Evolutionary conservation across 2,888 invertebrate genomes (phyloP).

Genomic region (Drosophila neotestacea): DNA sequence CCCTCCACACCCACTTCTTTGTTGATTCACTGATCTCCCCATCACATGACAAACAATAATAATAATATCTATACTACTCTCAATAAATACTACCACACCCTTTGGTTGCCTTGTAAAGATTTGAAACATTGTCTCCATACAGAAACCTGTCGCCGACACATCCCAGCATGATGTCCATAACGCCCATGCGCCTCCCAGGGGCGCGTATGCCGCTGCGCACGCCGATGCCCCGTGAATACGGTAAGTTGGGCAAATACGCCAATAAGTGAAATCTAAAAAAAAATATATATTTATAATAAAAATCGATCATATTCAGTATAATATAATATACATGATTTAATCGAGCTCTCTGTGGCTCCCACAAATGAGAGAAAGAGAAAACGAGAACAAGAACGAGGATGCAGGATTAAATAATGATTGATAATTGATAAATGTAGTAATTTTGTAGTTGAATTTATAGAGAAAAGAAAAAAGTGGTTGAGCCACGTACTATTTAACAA

Average conservation of each 20-base stretch:
- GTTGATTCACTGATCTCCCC: constrained; percentile 31
- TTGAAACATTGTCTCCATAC: constrained; percentile 84
- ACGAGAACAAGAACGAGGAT: constrained; percentile 17
- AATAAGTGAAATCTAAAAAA: constrained; percentile 49
- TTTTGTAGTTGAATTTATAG: constrained; percentile 22
- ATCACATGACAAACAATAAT: constrained; percentile 26
- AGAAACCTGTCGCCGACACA: constrained; percentile 89
- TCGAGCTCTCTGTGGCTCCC: constrained; percentile 2
- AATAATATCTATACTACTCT: not conserved
- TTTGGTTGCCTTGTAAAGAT: constrained; percentile 73
- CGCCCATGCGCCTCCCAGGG: constrained; percentile 88
- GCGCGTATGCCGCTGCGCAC: constrained; percentile 86
- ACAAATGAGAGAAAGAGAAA: constrained; percentile 10
- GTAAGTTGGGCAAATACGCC: constrained; percentile 88
- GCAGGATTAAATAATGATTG: constrained; percentile 20
- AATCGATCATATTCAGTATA: constrained; percentile 3
- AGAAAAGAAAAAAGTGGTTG: constrained; percentile 2
- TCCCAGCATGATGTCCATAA: constrained; percentile 90
- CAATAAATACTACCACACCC: not conserved
- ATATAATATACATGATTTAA: not conserved
- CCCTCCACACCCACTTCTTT: constrained; percentile 27
- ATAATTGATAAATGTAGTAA: constrained; percentile 19
- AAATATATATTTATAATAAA: not conserved
- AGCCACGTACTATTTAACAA: not conserved
- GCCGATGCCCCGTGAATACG: constrained; percentile 94